Evolutionary conservation across 2,113 vertebrate species (phyloP).

Genomic region (Oplegnathus fasciatus): DNA sequence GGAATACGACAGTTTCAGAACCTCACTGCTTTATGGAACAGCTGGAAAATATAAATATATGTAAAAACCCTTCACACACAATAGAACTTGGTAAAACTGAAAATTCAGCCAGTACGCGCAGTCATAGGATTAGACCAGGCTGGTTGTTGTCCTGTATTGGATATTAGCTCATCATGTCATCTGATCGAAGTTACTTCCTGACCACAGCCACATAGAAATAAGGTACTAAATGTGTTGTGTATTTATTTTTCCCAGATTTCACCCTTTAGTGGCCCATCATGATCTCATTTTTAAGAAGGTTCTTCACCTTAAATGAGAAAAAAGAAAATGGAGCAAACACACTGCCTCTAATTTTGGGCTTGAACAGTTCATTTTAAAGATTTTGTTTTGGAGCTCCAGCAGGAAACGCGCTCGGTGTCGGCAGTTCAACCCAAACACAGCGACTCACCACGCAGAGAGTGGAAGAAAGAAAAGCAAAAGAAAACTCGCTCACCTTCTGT

Average conservation of each 20-base stretch:
- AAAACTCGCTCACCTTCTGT: background rate
- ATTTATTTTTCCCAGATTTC: background rate
- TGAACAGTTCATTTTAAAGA: background rate
- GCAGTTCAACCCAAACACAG: conserved; percentile 2
- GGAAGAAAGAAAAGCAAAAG: background rate
- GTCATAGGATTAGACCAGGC: background rate
- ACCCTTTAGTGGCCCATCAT: background rate
- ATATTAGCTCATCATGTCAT: background rate
- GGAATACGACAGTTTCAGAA: background rate
- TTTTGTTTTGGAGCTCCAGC: background rate
- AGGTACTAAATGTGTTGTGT: background rate
- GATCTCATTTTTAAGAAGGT: background rate
- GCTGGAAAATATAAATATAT: too few relatives aligned
- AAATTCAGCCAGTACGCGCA: background rate
- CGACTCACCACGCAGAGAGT: background rate
- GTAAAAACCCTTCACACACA: background rate
- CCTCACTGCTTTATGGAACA: background rate
- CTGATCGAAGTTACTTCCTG: background rate
- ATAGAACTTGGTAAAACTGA: background rate
- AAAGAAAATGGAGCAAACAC: background rate
- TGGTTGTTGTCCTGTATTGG: background rate
- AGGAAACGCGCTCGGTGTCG: too few relatives aligned
- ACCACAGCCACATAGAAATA: background rate
- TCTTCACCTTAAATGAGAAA: background rate
- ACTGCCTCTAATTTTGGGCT: background rate